Conservation (phyloP, 2,888 invertebrate species). For the Eupeodes latifasciatus region DNA sequence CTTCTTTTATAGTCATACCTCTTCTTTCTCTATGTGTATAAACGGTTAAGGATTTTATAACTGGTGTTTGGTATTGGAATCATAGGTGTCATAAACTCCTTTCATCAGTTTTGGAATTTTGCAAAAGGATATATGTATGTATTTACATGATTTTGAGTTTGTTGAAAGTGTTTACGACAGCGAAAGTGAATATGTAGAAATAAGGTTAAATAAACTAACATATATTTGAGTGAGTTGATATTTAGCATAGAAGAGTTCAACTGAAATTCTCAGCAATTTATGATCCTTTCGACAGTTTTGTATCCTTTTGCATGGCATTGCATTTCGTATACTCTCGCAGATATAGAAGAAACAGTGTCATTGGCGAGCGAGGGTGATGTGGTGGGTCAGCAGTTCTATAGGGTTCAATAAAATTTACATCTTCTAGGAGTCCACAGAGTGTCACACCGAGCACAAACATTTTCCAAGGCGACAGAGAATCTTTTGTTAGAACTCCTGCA, state of each 20-base stretch:
- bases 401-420: slow-evolving; percentile 73
- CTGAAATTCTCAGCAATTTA: slow-evolving; percentile 65
- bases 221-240: slow-evolving; percentile 13
- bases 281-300: slow-evolving; percentile 46
- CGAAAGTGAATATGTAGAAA: slow-evolving; percentile 70
- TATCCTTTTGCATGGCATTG: slow-evolving; percentile 63
- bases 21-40: slow-evolving; percentile 13
- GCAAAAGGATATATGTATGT: background rate
- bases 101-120: slow-evolving; percentile 31
- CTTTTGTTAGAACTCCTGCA: slow-evolving; percentile 17
- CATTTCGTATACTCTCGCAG: slow-evolving; percentile 33
- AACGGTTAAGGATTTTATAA: slow-evolving; percentile 58
- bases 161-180: slow-evolving; percentile 66
- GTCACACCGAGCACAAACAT: slow-evolving; percentile 15
- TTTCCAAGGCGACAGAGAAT: background rate
- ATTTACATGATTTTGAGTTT: slow-evolving; percentile 12
- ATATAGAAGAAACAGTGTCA: background rate
- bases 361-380: background rate
- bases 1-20: slow-evolving; percentile 22
- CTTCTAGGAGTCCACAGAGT: slow-evolving; percentile 55
- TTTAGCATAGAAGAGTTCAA: slow-evolving; percentile 60
- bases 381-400: slow-evolving; percentile 28
- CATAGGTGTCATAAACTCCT: slow-evolving; percentile 71
- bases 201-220: slow-evolving; percentile 65
- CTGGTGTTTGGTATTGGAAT: slow-evolving; percentile 73